Evolutionary conservation across 2,888 invertebrate species (phyloP).

Genomic region (Branchinecta sandiegonensis): DNA sequence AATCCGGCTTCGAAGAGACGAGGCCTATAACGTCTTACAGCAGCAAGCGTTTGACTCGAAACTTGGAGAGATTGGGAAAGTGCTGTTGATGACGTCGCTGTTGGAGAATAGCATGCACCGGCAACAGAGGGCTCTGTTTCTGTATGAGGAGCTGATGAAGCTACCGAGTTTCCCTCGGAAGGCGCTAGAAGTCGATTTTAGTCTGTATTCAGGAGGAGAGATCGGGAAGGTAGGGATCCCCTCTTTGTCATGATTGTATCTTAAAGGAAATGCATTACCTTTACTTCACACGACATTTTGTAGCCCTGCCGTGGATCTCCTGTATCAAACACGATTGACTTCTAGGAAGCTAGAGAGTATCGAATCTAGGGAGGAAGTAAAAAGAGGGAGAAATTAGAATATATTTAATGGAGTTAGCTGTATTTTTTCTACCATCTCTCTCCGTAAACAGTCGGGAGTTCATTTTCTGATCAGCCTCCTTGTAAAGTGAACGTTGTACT

Average conservation of each 20-base stretch:
- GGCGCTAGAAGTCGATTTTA: constrained; percentile 89
- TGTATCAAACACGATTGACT: no score
- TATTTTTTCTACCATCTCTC: no score
- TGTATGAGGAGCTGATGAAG: constrained; percentile 97
- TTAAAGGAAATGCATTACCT: not conserved
- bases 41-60: constrained; percentile 80
- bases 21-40: constrained; percentile 76
- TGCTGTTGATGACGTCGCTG: constrained; percentile 38
- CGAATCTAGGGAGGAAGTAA: no score
- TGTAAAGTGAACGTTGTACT: no score
- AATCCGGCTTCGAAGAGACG: constrained; percentile 79
- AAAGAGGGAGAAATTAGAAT: no score
- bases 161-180: constrained; percentile 95
- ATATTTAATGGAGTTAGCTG: no score
- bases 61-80: constrained; percentile 92
- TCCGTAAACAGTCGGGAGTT: no score
- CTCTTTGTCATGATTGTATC: constrained; percentile 4
- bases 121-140: constrained; percentile 79
- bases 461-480: no score
- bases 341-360: no score
- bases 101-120: constrained; percentile 35
- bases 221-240: constrained; percentile 54
- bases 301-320: no score
- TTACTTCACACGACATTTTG: no score
- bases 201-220: constrained; percentile 73